Percentiles rank a stretch among this genome's conserved stretches.
These are phyloP conservation scores for Melanostoma mellinum DNA, from an alignment of 2,888 invertebrate species.

Conservation along the genomic window DNA sequence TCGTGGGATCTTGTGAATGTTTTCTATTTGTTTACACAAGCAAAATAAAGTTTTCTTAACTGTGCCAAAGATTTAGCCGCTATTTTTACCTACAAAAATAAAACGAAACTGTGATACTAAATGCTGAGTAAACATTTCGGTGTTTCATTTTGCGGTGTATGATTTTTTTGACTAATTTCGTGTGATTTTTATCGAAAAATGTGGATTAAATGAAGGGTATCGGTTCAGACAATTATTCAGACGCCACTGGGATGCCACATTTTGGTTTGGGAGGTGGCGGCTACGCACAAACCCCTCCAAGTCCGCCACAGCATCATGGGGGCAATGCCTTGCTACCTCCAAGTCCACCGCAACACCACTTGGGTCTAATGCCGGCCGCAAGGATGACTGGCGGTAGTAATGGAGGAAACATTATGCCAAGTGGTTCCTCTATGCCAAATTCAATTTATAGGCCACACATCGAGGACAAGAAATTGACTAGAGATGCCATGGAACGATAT, in stretches of 20 bases:
- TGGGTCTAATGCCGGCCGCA: conserved; percentile 78
- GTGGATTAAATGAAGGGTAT: conserved; percentile 74
- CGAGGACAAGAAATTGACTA: conserved; percentile 87
- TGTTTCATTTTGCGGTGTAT: conserved; percentile 24
- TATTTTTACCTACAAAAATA: conserved; percentile 8
- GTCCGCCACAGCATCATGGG: conserved; percentile 86
- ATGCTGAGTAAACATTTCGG: conserved; percentile 55
- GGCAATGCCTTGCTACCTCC: conserved; percentile 74
- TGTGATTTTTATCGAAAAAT: conserved; percentile 45
- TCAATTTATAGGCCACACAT: conserved; percentile 80
- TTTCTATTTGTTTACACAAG: background rate
- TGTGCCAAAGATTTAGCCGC: conserved; percentile 64
- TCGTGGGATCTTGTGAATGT: conserved; percentile 30
- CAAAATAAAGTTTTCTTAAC: conserved; percentile 32
- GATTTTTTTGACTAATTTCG: conserved; percentile 33
- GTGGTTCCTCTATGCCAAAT: conserved; percentile 74
- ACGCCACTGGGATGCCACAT: conserved; percentile 79
- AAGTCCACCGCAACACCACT: conserved; percentile 76
- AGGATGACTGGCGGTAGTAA: conserved; percentile 67
- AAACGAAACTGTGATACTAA: conserved; percentile 24
- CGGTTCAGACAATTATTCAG: conserved; percentile 74
- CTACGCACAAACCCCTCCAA: conserved; percentile 91
- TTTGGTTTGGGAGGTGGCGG: conserved; percentile 82
- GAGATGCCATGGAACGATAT: conserved; percentile 94
- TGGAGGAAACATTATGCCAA: conserved; percentile 72